Conservation (phyloP, 2,113 vertebrate species). For the Hippocampus comes region DNA sequence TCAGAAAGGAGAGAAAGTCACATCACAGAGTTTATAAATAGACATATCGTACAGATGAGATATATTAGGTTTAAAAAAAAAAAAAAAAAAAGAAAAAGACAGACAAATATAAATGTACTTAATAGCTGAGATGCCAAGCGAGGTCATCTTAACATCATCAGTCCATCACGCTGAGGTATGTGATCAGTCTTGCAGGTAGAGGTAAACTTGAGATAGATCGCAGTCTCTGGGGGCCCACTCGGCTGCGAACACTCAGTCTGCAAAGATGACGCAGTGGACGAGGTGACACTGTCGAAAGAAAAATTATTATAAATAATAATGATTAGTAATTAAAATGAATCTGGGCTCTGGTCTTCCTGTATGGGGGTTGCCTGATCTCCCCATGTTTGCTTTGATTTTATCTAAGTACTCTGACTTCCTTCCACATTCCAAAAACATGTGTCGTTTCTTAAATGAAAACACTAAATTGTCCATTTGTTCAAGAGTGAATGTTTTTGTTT, state of each 20-base stretch:
- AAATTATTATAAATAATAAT: slow-evolving; percentile 4
- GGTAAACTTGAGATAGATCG: slow-evolving; percentile 78
- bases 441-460: background rate
- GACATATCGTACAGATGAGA: slow-evolving; percentile 42
- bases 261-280: slow-evolving; percentile 87
- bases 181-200: slow-evolving; percentile 81
- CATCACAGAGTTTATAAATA: slow-evolving; percentile 51
- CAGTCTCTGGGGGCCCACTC: slow-evolving; percentile 78
- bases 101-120: slow-evolving; percentile 41
- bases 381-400: background rate
- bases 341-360: background rate
- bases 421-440: background rate
- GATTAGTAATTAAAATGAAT: too few relatives aligned
- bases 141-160: slow-evolving; percentile 37
- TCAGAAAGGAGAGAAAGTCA: slow-evolving; percentile 12
- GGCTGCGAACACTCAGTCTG: slow-evolving; percentile 78
- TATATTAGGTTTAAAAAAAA: slow-evolving; percentile 35
- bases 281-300: slow-evolving; percentile 77
- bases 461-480: background rate
- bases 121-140: slow-evolving; percentile 21
- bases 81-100: slow-evolving; percentile 23
- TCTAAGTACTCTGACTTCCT: background rate
- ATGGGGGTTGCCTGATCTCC: background rate
- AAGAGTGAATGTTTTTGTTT: background rate
- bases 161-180: slow-evolving; percentile 70